Evolutionary conservation across 2,888 invertebrate genomes (phyloP).

Genomic region (Charanyca ferruginea): DNA sequence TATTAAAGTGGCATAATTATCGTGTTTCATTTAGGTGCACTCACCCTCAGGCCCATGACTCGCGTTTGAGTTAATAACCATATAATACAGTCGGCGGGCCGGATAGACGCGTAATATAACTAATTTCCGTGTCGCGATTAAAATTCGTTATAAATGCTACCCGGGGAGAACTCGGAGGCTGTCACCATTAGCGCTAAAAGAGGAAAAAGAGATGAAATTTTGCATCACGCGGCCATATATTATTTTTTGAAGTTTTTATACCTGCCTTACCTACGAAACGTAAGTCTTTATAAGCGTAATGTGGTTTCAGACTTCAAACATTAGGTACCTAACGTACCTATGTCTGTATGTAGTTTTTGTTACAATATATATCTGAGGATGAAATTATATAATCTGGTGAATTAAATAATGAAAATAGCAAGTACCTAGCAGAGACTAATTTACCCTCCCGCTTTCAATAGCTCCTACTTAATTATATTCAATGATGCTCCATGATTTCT

Average conservation of each 20-base stretch:
- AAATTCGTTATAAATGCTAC: conserved; percentile 83
- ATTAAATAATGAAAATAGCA: conserved; percentile 29
- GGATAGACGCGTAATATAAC: conserved; percentile 79
- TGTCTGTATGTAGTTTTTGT: neutral
- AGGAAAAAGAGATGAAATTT: conserved; percentile 77
- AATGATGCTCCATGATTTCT: conserved; percentile 43
- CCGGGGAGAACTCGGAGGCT: conserved; percentile 73
- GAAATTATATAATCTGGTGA: conserved; percentile 24
- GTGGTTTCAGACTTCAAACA: conserved; percentile 35
- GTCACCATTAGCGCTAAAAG: conserved; percentile 83
- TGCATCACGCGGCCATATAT: conserved; percentile 62
- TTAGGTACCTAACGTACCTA: conserved; percentile 29
- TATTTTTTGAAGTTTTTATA: conserved; percentile 59
- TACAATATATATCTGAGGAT: conserved; percentile 2
- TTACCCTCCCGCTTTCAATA: conserved; percentile 44
- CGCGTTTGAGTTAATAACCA: conserved; percentile 76
- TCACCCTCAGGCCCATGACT: conserved; percentile 65
- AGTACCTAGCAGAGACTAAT: conserved; percentile 26
- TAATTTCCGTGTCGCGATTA: conserved; percentile 84
- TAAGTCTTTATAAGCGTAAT: conserved; percentile 44
- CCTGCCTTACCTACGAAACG: conserved; percentile 50
- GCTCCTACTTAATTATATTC: conserved; percentile 47
- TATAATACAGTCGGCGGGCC: conserved; percentile 74
- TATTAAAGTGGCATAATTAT: conserved; percentile 61
- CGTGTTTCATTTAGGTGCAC: conserved; percentile 66